Base-by-base conservation (phyloP, 1,140 invertebrate genomes). In the Pemphigus obesinymphae region DNA sequence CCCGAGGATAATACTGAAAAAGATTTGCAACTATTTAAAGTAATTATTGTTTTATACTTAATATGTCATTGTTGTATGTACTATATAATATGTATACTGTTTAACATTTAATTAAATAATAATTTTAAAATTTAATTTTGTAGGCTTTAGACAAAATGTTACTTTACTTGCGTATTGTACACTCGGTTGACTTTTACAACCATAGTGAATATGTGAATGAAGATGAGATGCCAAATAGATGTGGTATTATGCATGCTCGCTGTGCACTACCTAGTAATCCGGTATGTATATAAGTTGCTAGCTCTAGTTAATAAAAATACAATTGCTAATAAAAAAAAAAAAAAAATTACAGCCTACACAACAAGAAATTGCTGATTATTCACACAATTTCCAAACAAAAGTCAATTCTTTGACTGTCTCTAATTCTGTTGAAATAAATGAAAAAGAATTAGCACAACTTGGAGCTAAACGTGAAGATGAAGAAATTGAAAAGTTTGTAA, bases 151-250 rank as follows among this genome's bases (percentile, higher is more conserved):
- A 96, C 86, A 88, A 92, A 48, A 90, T 99, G 55, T 91, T 99
- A 45, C 87, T 99, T 13, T 99, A 99, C 87, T 88, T 99, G 83
- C 91, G 98, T 48, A 91, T 99, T 63, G 98, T 99, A 0, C 97
- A 99, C 88, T 99, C 97, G 0, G 94, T 99, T 63, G 98, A 99
- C 88, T 99, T 97, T 86, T 99, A 99, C 87, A 98, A 97, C 88
- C 96, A 97, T 85, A 97, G 95, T 85, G 97, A 99, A 85, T 99
- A 99, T 89, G 96, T 97, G 0, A 98, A 98, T 86, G 98, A 99
- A 88, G 98, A 99, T 88, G 97, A 98, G 86, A 99, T 99, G 98
- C 98, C 98, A 0, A 99, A 99, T 87, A 90, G 97, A 40, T 98
- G 97, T 88, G 97, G 97, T 20, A 98, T 99, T 83, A 96, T 99